Conservation (phyloP, 2,797 vertebrate genomes). For the Enteromius trimaculatus region DNA sequence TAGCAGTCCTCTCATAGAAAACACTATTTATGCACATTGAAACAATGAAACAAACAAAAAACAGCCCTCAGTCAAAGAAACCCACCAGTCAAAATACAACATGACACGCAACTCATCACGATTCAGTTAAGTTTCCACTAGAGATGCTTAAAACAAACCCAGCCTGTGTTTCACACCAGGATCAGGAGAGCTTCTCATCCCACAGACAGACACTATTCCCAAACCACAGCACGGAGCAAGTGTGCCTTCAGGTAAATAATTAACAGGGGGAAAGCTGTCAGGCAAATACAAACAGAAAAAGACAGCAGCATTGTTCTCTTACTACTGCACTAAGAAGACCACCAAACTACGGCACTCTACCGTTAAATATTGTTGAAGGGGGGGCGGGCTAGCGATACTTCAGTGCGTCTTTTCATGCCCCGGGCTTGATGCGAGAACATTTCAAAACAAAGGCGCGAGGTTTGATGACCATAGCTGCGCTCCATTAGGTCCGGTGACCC, state of each 20-base stretch:
- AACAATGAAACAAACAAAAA: background rate
- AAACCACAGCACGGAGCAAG: conserved; percentile 13
- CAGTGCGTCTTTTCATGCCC: conserved; percentile 26
- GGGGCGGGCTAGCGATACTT: conserved; percentile 10
- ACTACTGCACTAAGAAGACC: conserved; percentile 33
- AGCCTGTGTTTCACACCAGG: background rate
- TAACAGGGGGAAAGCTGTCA: conserved; percentile 10
- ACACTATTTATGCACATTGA: background rate
- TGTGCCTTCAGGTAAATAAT: conserved; percentile 20
- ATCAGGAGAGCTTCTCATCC: conserved; percentile 12
- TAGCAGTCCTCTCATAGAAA: background rate
- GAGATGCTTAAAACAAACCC: conserved; percentile 24
- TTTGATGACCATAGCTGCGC: conserved; percentile 19
- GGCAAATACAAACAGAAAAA: background rate
- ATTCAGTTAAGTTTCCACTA: conserved; percentile 8
- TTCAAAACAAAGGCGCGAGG: conserved; percentile 43
- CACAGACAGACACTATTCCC: conserved; percentile 8
- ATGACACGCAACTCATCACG: background rate
- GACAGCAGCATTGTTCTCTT: conserved; percentile 6
- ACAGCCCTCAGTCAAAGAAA: background rate
- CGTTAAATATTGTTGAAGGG: conserved; percentile 47
- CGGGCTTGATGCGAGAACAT: conserved; percentile 16
- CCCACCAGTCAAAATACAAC: conserved; percentile 12
- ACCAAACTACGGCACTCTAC: conserved; percentile 34
- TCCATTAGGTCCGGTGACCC: conserved; percentile 28